A percentile compares a stretch with the other conserved stretches of the same genome.
Evolutionary conservation across 1,140 invertebrate species (phyloP).

Genomic region (Elymnias hypermnestra): DNA sequence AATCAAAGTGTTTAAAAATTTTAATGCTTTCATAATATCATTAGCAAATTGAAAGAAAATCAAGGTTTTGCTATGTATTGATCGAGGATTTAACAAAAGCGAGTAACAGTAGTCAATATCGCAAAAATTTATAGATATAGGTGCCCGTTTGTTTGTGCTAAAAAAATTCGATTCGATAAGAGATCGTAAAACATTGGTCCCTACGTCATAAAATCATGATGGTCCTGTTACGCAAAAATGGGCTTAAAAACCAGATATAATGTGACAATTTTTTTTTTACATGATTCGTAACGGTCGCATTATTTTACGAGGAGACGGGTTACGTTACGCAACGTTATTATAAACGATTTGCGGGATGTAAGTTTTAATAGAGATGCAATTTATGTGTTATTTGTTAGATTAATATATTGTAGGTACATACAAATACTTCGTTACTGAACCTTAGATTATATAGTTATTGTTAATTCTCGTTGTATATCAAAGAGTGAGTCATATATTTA

Average conservation of each 20-base stretch:
- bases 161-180: constrained; percentile 64
- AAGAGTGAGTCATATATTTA: no score
- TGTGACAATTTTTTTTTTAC: constrained; percentile 46
- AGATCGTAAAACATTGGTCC: constrained; percentile 63
- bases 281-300: constrained; percentile 48
- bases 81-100: no score
- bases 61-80: no score
- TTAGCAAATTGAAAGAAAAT: no score
- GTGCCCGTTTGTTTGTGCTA: constrained; percentile 26
- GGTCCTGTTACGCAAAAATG: constrained; percentile 37
- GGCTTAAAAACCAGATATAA: constrained; percentile 38
- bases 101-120: no score
- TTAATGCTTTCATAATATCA: no score
- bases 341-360: constrained; percentile 63
- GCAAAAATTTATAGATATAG: no score
- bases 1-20: no score
- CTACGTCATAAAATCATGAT: constrained; percentile 53
- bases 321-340: constrained; percentile 64
- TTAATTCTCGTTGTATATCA: no score
- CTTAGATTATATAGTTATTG: no score
- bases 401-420: not conserved
- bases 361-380: constrained; percentile 67
- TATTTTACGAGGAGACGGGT: constrained; percentile 65
- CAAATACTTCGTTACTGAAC: no score
- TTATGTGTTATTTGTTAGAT: constrained; percentile 23